Evolutionary conservation across 2,888 invertebrate species (phyloP).

Genomic region (Mesoligia furuncula): DNA sequence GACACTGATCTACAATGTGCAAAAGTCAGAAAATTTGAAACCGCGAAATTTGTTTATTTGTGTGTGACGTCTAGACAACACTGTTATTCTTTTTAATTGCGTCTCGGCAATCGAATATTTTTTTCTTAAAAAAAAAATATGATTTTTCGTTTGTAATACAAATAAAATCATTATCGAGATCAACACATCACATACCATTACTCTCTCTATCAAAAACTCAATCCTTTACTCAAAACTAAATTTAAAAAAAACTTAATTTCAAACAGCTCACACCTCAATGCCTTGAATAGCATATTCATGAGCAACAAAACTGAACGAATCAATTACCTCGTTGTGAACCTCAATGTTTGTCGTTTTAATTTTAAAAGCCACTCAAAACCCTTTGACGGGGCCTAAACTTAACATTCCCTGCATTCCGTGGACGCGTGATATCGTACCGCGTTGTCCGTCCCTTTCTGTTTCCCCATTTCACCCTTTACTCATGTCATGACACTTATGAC

Average conservation of each 20-base stretch:
- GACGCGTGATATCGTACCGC: slow-evolving; percentile 78
- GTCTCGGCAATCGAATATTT: too few relatives aligned
- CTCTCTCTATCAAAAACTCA: background rate
- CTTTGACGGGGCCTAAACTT: slow-evolving; percentile 83
- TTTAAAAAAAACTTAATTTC: background rate
- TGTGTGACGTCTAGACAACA: slow-evolving; percentile 8
- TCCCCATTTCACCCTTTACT: slow-evolving; percentile 73
- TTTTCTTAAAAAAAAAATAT: background rate
- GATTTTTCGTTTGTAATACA: too few relatives aligned
- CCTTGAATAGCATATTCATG: slow-evolving; percentile 54
- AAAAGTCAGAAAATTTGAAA: too few relatives aligned
- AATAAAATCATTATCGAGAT: background rate
- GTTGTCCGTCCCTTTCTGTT: slow-evolving; percentile 75
- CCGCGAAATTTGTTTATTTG: too few relatives aligned
- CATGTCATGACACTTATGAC: slow-evolving; percentile 67
- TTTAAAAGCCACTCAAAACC: slow-evolving; percentile 85
- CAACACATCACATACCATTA: background rate
- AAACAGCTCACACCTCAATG: slow-evolving; percentile 14
- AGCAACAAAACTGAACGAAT: slow-evolving; percentile 73
- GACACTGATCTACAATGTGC: too few relatives aligned
- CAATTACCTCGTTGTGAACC: slow-evolving; percentile 79
- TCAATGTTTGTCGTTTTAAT: slow-evolving; percentile 87
- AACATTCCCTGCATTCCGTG: slow-evolving; percentile 84
- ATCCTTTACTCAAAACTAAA: background rate
- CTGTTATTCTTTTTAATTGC: slow-evolving; percentile 16